These are phyloP conservation scores for Notarius quadriscutis DNA, from an alignment of 2,113 vertebrate genomes.

Conservation along the genomic window DNA sequence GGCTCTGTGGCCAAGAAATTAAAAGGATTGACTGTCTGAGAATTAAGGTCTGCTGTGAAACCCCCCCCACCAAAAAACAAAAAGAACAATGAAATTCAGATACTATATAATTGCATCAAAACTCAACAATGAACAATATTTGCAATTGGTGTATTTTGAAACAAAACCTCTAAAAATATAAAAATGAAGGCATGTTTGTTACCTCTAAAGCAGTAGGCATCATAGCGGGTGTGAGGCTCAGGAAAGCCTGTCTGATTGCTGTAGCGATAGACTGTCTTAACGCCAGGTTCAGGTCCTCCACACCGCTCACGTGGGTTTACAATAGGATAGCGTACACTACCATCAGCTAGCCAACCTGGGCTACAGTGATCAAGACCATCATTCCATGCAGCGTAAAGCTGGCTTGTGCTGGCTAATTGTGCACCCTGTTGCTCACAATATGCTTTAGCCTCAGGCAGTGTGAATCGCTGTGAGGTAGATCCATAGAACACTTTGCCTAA, in stretches of 20 bases:
- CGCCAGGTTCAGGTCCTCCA: conserved; percentile 82
- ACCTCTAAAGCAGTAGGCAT: conserved; percentile 92
- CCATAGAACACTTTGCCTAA: conserved; percentile 85
- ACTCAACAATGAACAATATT: background rate
- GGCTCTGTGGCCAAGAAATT: conserved; percentile 67
- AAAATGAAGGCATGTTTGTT: conserved; percentile 24
- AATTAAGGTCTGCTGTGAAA: conserved; percentile 59
- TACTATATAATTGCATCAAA: conserved; percentile 1
- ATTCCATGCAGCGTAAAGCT: conserved; percentile 89
- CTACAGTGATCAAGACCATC: conserved; percentile 86
- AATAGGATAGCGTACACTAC: conserved; percentile 91
- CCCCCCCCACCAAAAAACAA: background rate
- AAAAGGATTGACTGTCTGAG: conserved; percentile 68
- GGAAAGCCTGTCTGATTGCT: conserved; percentile 94
- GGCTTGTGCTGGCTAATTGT: conserved; percentile 80
- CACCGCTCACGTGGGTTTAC: conserved; percentile 85
- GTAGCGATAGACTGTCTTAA: conserved; percentile 87
- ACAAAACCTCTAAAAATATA: background rate
- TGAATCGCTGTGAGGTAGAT: conserved; percentile 74
- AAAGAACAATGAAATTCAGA: background rate
- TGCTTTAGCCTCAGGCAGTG: conserved; percentile 77
- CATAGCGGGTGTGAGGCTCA: conserved; percentile 76
- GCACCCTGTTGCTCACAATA: conserved; percentile 77
- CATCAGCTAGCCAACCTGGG: conserved; percentile 90
- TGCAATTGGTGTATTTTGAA: background rate